Percentiles rank a stretch among this genome's conserved stretches.
phyloP scores from a whole-genome alignment of 2,888 invertebrate species.

The Tenodera sinensis region DNA sequence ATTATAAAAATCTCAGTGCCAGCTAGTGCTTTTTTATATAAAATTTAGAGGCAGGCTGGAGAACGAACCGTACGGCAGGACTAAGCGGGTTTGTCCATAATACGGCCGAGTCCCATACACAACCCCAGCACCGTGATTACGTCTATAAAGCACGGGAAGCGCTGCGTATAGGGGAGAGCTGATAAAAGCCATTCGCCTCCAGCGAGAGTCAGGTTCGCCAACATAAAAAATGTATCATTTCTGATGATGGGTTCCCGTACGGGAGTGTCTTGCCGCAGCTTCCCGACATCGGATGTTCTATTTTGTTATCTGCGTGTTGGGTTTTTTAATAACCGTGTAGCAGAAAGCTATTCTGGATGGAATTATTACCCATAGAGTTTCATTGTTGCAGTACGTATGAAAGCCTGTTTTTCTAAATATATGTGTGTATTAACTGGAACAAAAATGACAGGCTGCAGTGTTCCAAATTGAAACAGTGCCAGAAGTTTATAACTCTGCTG shows the following conservation, averaged over 20 bases:
- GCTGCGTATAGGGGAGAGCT: background rate
- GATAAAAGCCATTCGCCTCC: background rate
- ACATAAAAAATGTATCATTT: background rate
- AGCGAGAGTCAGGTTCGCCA: background rate
- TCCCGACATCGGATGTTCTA: background rate
- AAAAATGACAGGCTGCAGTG: background rate
- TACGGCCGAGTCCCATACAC: background rate
- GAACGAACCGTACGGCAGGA: background rate
- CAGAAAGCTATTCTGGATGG: background rate
- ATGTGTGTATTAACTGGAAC: background rate
- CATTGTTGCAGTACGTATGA: background rate
- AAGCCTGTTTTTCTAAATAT: background rate
- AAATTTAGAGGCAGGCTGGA: background rate
- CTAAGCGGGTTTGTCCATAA: background rate
- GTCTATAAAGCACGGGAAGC: slow-evolving; percentile 6
- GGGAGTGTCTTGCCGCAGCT: background rate
- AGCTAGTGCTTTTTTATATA: background rate
- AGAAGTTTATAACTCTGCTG: background rate
- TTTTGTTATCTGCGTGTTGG: background rate
- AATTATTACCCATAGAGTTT: background rate
- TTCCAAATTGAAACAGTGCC: background rate
- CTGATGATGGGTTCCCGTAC: background rate
- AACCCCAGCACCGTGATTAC: background rate
- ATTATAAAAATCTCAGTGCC: background rate
- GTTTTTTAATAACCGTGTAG: background rate